Percentiles rank a stretch among this genome's conserved stretches.
These are phyloP conservation scores for Eulithis prunata DNA, from an alignment of 2,888 invertebrate genomes.

Conservation along the genomic window DNA sequence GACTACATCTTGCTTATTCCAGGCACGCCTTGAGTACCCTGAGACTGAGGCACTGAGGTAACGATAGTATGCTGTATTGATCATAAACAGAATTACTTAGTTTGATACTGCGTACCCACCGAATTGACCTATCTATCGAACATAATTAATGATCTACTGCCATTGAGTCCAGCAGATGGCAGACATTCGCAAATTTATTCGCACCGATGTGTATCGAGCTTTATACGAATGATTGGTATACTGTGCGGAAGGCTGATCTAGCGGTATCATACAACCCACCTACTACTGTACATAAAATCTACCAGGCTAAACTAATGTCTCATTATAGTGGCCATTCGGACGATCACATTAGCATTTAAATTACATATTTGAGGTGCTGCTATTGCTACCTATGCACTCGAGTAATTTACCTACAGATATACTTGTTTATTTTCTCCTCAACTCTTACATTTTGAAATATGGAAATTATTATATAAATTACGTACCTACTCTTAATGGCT, in stretches of 20 bases:
- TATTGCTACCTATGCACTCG: conserved; percentile 6
- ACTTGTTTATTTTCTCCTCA: conserved; percentile 5
- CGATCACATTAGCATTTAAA: conserved; percentile 36
- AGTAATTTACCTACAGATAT: conserved; percentile 11
- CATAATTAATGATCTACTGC: conserved; percentile 28
- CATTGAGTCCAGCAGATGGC: conserved; percentile 11
- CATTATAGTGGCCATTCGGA: conserved; percentile 17
- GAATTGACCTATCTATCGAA: conserved; percentile 25
- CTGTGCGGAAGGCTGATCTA: conserved; percentile 16
- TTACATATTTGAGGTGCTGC: conserved; percentile 22
- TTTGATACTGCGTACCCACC: conserved; percentile 13
- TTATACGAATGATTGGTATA: conserved; percentile 2
- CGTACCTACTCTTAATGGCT: background rate
- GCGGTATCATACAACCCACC: conserved; percentile 19
- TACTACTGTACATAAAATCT: conserved; percentile 15
- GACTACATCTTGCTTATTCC: background rate
- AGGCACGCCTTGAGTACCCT: background rate
- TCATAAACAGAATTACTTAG: conserved; percentile 2
- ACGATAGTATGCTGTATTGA: background rate
- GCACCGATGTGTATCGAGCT: conserved; percentile 11
- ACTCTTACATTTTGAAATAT: conserved; percentile 1
- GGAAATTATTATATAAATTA: background rate
- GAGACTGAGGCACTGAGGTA: background rate
- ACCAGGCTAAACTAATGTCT: conserved; percentile 27
- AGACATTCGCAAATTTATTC: conserved; percentile 30